phyloP scores from a whole-genome alignment of 2,888 invertebrate genomes.

The Allacma fusca region DNA sequence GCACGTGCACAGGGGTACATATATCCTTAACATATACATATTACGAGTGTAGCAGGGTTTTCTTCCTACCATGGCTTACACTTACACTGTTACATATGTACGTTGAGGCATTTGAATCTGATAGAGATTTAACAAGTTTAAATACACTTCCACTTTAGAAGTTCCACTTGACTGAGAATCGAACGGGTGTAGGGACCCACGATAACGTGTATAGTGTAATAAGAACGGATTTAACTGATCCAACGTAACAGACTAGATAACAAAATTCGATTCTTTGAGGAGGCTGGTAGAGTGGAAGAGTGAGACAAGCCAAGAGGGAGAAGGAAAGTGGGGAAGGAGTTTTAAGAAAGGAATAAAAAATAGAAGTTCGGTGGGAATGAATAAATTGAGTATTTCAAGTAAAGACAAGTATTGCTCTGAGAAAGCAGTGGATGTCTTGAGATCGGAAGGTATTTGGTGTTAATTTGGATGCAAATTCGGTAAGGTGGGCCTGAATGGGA shows the following conservation, averaged over 20 bases:
- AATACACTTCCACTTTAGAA: not conserved
- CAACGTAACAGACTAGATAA: not conserved
- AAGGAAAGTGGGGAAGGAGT: slow-evolving; percentile 12
- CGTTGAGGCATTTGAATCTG: too few species aligned
- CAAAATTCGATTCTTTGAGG: not conserved
- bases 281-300: not conserved
- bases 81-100: too few species aligned
- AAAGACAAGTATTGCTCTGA: slow-evolving; percentile 36
- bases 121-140: not conserved
- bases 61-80: too few species aligned
- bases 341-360: not conserved
- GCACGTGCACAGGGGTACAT: too few species aligned
- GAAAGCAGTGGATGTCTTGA: slow-evolving; percentile 37
- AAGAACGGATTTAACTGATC: not conserved
- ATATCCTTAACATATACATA: too few species aligned
- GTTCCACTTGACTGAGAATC: not conserved
- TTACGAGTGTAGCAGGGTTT: too few species aligned
- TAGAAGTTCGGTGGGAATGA: slow-evolving; percentile 28
- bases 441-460: slow-evolving; percentile 50
- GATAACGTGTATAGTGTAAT: not conserved
- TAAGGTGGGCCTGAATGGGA: slow-evolving; percentile 51
- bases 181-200: not conserved
- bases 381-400: slow-evolving; percentile 37
- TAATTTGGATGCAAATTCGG: slow-evolving; percentile 54
- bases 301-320: not conserved